These are phyloP conservation scores for Lasioglossum oenotherae DNA, from an alignment of 2,888 invertebrate species.

Conservation along the genomic window DNA sequence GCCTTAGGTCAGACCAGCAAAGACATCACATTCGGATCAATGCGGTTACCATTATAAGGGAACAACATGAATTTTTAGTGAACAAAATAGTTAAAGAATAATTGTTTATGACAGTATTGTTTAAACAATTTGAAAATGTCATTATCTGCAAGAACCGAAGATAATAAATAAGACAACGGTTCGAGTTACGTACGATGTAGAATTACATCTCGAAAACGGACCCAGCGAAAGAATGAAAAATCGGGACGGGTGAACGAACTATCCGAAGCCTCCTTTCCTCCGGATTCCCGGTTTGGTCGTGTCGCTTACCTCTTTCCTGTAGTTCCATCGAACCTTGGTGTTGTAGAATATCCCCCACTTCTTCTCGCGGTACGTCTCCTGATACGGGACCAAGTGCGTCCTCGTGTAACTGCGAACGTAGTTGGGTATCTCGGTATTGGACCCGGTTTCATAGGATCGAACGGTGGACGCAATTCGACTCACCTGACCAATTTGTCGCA, in stretches of 20 bases:
- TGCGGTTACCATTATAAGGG: no score
- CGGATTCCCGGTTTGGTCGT: background rate
- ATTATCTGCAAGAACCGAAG: background rate
- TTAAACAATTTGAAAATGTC: no score
- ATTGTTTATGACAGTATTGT: no score
- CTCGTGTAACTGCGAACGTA: slow-evolving; percentile 26
- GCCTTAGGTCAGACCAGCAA: no score
- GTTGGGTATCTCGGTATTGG: background rate
- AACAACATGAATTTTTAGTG: no score
- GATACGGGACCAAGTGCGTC: slow-evolving; percentile 11
- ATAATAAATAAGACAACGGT: background rate
- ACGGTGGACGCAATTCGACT: background rate
- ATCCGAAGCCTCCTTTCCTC: no score
- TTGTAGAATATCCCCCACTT: slow-evolving; percentile 57
- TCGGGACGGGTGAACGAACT: background rate
- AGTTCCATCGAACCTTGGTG: slow-evolving; percentile 45
- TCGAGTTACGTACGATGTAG: background rate
- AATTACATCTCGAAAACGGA: background rate
- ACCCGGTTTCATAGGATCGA: background rate
- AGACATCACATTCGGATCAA: no score
- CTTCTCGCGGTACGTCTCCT: slow-evolving; percentile 39
- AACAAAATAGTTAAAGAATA: no score
- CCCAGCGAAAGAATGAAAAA: background rate
- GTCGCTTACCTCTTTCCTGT: slow-evolving; percentile 47
- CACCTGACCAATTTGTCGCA: slow-evolving; percentile 20